phyloP scores from a whole-genome alignment of 2,113 vertebrate genomes.

The Crocuta crocuta region DNA sequence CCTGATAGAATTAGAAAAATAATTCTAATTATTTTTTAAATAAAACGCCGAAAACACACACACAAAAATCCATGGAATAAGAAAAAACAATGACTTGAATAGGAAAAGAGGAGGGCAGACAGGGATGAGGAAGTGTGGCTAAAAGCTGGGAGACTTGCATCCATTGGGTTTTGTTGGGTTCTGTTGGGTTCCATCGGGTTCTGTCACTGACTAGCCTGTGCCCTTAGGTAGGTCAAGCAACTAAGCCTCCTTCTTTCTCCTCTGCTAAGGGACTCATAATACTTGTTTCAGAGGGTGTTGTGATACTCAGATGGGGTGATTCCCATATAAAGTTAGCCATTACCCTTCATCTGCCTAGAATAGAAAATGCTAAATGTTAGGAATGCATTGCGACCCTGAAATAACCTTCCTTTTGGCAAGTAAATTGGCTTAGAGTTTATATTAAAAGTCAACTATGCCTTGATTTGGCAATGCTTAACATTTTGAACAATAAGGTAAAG shows the following conservation, averaged over 20 bases:
- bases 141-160: background rate
- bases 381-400: background rate
- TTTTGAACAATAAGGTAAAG: background rate
- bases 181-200: background rate
- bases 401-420: background rate
- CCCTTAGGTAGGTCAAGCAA: background rate
- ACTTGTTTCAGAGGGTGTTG: background rate
- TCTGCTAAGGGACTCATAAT: background rate
- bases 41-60: background rate
- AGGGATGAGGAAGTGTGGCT: background rate
- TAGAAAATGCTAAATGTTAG: background rate
- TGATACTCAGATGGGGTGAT: background rate
- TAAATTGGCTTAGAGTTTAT: background rate
- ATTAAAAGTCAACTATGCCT: background rate
- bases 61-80: background rate
- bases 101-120: background rate
- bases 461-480: background rate
- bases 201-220: rapidly evolving
- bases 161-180: too few species aligned
- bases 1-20: conserved; percentile 4
- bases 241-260: background rate
- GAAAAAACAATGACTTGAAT: background rate
- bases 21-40: conserved; percentile 16
- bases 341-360: background rate
- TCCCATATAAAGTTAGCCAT: background rate